These are phyloP conservation scores for Hippolais icterina DNA, from an alignment of 2,113 vertebrate species.

Conservation along the genomic window DNA sequence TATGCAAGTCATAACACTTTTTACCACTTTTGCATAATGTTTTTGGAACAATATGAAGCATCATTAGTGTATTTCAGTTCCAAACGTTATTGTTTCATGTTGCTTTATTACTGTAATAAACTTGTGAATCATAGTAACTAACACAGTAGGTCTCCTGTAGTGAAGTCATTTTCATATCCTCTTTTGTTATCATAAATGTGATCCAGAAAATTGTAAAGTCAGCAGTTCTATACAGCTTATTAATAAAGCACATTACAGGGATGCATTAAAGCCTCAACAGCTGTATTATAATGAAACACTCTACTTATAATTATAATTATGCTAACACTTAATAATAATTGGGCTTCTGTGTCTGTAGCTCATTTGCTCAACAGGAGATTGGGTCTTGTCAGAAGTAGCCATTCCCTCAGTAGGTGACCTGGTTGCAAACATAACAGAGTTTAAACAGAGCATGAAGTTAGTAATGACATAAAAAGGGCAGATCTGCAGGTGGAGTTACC, in stretches of 20 bases:
- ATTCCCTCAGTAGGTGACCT: constrained; percentile 66
- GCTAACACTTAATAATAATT: constrained; percentile 79
- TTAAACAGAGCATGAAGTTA: constrained; percentile 56
- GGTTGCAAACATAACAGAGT: constrained; percentile 48
- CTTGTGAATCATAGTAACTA: constrained; percentile 75
- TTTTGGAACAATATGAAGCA: constrained; percentile 63
- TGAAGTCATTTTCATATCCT: constrained; percentile 79
- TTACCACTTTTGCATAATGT: constrained; percentile 56
- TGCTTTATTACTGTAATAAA: constrained; percentile 81
- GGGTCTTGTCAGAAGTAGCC: constrained; percentile 62
- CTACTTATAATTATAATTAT: constrained; percentile 78
- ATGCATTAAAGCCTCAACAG: constrained; percentile 74
- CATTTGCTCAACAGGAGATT: constrained; percentile 68
- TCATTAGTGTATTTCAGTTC: constrained; percentile 62
- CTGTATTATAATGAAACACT: constrained; percentile 76
- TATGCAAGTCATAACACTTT: constrained; percentile 44
- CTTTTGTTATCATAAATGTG: constrained; percentile 74
- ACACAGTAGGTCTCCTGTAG: constrained; percentile 62
- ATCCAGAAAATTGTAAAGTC: constrained; percentile 75
- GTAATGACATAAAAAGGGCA: constrained; percentile 42
- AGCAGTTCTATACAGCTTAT: constrained; percentile 75
- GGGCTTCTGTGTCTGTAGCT: constrained; percentile 62
- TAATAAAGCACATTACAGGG: constrained; percentile 71
- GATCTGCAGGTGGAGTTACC: constrained; percentile 46
- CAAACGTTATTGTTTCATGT: constrained; percentile 65